Evolutionary conservation across 1,140 invertebrate species (phyloP), one percentile per base, ranked within the genome.

Genomic region (Drosophila ficusphila): DNA sequence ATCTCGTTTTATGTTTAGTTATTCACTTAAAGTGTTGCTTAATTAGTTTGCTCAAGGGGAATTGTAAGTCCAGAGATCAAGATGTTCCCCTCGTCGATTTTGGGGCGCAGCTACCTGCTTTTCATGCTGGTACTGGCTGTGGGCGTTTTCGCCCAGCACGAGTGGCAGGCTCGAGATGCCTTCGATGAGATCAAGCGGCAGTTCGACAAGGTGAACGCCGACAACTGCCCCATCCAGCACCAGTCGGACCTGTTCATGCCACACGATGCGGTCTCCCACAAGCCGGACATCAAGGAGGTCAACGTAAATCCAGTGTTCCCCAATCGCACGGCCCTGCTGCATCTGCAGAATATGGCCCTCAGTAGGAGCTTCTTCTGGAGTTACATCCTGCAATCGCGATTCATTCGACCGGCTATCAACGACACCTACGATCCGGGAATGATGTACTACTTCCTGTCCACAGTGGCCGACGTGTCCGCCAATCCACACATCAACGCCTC

Each of bases 371-470:
- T 98, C 91, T 99, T 97, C 91, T 99, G 97, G 95, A 98, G 97
- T 91, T 98, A 98, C 76, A 98, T 99, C 39, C 93, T 99, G 0
- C 98, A 99, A 91, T 96, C 97, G 1, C 92, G 96, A 68, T 98
- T 97, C 74, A 97, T 97, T 69, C 92, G 97, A 36, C 97, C 97
- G 1, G 96, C 96, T 11, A 97, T 97, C 14, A 97, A 97, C 90
- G 97, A 98, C 81, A 97, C 96, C 0, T 97, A 98, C 69, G 98
- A 99, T 93, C 98, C 98, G 0, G 98, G 98, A 52, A 97, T 99
- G 95, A 98, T 99, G 97, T 99, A 99, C 90, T 98, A 99, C 86
- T 98, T 99, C 86, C 92, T 99, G 14, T 98, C 98, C 1, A 96
- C 97, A 0, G 96, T 98, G 0, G 97, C 98, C 0, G 98, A 99